Percentiles rank a stretch among this genome's conserved stretches.
Conservation (phyloP, 2,113 vertebrate genomes). For the Machaerirhynchus nigripectus region DNA sequence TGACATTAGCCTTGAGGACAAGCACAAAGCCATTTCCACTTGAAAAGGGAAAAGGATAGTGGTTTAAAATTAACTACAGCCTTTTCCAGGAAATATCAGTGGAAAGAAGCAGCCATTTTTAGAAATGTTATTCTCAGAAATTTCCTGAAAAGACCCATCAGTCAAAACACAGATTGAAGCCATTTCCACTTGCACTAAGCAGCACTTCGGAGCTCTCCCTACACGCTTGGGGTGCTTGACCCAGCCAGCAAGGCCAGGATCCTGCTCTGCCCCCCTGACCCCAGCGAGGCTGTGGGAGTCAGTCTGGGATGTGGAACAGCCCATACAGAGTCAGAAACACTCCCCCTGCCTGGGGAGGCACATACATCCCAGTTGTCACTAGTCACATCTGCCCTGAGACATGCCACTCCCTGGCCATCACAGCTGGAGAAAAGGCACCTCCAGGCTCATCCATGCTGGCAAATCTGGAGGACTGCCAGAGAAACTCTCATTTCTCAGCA, state of each 20-base stretch:
- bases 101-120: slow-evolving; percentile 68
- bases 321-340: background rate
- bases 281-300: background rate
- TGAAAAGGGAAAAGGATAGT: slow-evolving; percentile 66
- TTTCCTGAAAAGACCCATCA: slow-evolving; percentile 71
- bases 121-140: slow-evolving; percentile 65
- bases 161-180: slow-evolving; percentile 61
- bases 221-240: background rate
- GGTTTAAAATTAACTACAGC: slow-evolving; percentile 61
- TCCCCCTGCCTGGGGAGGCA: background rate
- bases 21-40: slow-evolving; percentile 51
- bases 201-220: slow-evolving; percentile 1
- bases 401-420: fast-evolving
- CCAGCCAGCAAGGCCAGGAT: background rate
- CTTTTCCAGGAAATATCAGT: slow-evolving; percentile 70
- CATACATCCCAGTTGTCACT: background rate
- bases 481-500: background rate
- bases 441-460: background rate
- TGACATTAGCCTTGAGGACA: slow-evolving; percentile 31
- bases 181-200: slow-evolving; percentile 54
- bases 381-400: background rate
- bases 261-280: background rate
- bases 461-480: background rate
- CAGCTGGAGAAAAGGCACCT: background rate
- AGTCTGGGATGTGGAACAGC: background rate